Percentiles rank a stretch among this genome's conserved stretches.
These are phyloP conservation scores for Corvus cornix DNA, from an alignment of 2,113 vertebrate species.

Conservation along the genomic window DNA sequence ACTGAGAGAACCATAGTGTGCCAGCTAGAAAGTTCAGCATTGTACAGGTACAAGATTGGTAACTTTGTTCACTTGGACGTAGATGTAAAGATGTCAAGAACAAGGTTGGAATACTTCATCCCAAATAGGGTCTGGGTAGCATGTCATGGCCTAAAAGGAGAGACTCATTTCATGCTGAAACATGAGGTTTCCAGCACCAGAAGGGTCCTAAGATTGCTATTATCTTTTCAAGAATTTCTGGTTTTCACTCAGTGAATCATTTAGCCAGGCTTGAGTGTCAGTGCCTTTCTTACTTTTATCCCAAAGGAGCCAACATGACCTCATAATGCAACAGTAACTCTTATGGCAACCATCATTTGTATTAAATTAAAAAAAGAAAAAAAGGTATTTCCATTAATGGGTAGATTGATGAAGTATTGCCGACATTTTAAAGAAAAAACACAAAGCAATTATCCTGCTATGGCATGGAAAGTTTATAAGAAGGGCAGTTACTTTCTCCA, in stretches of 20 bases:
- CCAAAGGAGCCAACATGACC: background rate
- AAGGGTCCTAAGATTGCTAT: background rate
- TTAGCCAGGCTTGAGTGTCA: background rate
- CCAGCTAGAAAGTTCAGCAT: background rate
- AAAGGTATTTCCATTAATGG: background rate
- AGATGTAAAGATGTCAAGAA: background rate
- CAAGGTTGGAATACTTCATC: background rate
- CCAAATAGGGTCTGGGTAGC: rapidly evolving
- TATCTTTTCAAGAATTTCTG: background rate
- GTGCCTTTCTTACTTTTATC: background rate
- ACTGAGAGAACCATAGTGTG: background rate
- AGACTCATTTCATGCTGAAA: background rate
- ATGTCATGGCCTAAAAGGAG: background rate
- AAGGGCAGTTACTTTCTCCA: background rate
- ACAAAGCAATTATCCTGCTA: background rate
- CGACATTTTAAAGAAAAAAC: background rate
- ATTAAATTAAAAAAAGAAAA: background rate
- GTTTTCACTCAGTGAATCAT: background rate
- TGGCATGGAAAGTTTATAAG: background rate
- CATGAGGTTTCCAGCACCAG: background rate
- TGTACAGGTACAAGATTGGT: background rate
- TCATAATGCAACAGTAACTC: background rate
- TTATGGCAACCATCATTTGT: background rate
- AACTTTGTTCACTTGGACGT: background rate
- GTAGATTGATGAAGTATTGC: background rate